A percentile compares a stretch with the other conserved stretches of the same genome.
Conservation (phyloP, 2,113 vertebrate genomes). For the Sturnus vulgaris region DNA sequence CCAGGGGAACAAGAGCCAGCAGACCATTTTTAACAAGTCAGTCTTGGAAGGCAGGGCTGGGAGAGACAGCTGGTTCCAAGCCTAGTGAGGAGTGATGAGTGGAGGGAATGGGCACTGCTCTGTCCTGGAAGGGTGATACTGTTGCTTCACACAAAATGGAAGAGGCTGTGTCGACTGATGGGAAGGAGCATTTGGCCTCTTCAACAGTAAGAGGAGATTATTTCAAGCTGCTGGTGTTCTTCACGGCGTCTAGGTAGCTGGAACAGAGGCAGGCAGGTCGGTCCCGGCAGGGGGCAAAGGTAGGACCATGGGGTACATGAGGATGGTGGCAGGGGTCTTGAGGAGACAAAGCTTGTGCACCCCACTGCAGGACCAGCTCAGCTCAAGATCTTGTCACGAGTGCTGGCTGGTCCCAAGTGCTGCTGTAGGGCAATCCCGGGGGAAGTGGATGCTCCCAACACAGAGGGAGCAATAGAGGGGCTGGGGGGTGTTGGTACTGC, state of each 20-base stretch:
- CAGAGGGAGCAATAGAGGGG: neutral
- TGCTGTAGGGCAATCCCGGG: neutral
- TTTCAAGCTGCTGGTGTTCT: neutral
- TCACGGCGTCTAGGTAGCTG: neutral
- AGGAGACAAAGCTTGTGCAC: neutral
- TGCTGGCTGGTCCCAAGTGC: neutral
- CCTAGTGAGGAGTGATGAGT: neutral
- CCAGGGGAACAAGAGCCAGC: neutral
- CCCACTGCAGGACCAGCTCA: neutral
- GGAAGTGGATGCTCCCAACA: neutral
- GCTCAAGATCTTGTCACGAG: accelerated
- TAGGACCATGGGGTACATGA: neutral
- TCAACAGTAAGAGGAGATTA: neutral
- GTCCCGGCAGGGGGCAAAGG: neutral
- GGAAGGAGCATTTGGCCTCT: neutral
- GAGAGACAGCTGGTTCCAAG: neutral
- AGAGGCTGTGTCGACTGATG: neutral
- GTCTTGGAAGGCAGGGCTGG: neutral
- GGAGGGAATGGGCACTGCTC: neutral
- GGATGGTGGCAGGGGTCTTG: neutral
- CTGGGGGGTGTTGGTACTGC: neutral
- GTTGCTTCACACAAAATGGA: neutral
- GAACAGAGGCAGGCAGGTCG: neutral
- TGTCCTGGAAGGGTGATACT: accelerated
- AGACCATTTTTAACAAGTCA: conserved; percentile 19